Evolutionary conservation across 2,113 vertebrate species (phyloP).

Genomic region (Dicaeum eximium): DNA sequence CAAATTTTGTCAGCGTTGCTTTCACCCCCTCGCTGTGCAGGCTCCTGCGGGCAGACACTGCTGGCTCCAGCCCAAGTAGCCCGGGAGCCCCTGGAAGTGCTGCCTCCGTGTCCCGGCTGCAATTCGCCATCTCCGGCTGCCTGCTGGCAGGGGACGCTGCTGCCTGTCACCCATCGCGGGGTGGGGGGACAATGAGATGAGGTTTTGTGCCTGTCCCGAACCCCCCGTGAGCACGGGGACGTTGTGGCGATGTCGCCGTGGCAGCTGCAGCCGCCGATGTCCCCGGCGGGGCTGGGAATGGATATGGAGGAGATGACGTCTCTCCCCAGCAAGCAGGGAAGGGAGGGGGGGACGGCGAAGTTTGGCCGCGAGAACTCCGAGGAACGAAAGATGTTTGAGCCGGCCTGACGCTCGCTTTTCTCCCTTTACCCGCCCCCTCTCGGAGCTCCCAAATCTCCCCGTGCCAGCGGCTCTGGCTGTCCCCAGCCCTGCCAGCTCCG

Average conservation of each 20-base stretch:
- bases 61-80: neutral
- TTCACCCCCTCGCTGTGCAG: neutral
- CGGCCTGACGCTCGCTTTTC: conserved; percentile 37
- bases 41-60: accelerated
- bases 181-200: accelerated
- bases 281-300: conserved; percentile 33
- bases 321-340: neutral
- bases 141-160: neutral
- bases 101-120: neutral
- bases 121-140: neutral
- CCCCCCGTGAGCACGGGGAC: accelerated
- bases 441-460: neutral
- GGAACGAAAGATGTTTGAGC: conserved; percentile 71
- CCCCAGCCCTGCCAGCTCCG: neutral
- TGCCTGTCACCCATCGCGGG: accelerated
- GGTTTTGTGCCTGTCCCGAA: neutral
- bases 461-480: neutral
- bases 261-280: neutral
- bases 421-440: neutral
- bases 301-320: conserved; percentile 61
- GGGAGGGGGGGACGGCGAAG: neutral
- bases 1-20: accelerated
- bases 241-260: accelerated
- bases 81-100: neutral
- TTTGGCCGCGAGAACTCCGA: conserved; percentile 57